phyloP scores from a whole-genome alignment of 2,888 invertebrate genomes.

The Coronaproctus castanopsis region DNA sequence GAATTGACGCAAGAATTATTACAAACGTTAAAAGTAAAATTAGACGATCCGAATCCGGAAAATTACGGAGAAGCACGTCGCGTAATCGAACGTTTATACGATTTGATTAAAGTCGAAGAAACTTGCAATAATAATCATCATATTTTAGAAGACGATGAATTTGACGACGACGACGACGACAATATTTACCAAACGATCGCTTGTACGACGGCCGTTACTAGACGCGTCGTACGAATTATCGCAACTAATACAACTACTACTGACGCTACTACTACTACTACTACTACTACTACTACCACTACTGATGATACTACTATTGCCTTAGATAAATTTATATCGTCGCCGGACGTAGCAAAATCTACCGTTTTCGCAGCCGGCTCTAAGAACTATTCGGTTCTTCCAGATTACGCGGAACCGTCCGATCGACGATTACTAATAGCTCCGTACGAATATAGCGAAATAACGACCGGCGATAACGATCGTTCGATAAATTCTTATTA shows the following conservation, averaged over 20 bases:
- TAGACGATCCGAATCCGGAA: slow-evolving; percentile 40
- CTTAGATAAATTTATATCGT: too few species aligned
- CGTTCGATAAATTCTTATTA: too few species aligned
- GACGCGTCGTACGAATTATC: too few species aligned
- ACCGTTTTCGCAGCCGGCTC: too few species aligned
- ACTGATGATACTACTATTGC: too few species aligned
- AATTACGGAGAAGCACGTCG: slow-evolving; percentile 52
- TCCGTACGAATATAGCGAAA: not conserved
- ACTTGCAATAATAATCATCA: slow-evolving; percentile 33
- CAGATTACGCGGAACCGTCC: too few species aligned
- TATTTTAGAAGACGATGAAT: not conserved
- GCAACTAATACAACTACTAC: too few species aligned
- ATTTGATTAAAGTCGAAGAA: slow-evolving; percentile 49
- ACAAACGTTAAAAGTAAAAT: slow-evolving; percentile 41
- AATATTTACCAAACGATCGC: not conserved
- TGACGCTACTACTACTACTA: too few species aligned
- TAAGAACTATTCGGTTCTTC: too few species aligned
- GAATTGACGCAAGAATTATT: slow-evolving; percentile 52
- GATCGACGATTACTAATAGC: too few species aligned
- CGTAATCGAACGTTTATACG: slow-evolving; percentile 55
- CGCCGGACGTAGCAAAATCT: too few species aligned
- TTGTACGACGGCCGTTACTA: not conserved
- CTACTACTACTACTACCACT: too few species aligned
- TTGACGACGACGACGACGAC: not conserved
- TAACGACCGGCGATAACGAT: not conserved